Conservation (phyloP, 2,797 vertebrate genomes). For the Pteropus rufus region DNA sequence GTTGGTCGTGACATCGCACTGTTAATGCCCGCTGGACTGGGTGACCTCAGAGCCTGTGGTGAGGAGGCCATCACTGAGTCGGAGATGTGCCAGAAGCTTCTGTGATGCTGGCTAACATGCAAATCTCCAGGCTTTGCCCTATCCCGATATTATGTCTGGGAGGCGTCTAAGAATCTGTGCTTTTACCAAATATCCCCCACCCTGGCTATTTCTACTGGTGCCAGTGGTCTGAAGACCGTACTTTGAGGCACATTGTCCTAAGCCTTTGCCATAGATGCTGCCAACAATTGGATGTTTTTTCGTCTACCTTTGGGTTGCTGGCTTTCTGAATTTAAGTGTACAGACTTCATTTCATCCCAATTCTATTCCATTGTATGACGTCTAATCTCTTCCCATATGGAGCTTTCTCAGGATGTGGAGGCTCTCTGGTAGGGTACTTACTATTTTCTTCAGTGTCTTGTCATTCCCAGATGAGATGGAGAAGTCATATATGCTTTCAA, state of each 20-base stretch:
- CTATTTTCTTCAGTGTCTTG: conserved; percentile 7
- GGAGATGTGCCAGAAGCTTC: background rate
- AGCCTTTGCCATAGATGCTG: background rate
- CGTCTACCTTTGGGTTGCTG: background rate
- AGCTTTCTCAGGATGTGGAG: conserved; percentile 1
- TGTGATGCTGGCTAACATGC: background rate
- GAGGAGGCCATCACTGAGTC: background rate
- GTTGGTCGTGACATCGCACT: background rate
- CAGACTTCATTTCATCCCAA: background rate
- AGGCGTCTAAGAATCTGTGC: background rate
- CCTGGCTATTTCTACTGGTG: background rate
- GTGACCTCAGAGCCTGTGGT: background rate
- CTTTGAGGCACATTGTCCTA: background rate
- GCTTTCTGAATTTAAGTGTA: conserved; percentile 27
- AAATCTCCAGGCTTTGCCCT: background rate
- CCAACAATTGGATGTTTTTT: background rate
- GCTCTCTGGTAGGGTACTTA: background rate
- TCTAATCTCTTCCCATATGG: conserved; percentile 8
- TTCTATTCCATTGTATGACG: background rate
- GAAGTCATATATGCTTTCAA: background rate
- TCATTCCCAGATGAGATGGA: background rate
- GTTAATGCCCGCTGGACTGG: background rate
- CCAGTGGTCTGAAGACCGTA: background rate
- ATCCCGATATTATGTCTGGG: background rate
- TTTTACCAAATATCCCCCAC: background rate